Evolutionary conservation across 2,797 vertebrate species (phyloP), one percentile per base, ranked within the genome.

Genomic region (Telmatherina bonti): DNA sequence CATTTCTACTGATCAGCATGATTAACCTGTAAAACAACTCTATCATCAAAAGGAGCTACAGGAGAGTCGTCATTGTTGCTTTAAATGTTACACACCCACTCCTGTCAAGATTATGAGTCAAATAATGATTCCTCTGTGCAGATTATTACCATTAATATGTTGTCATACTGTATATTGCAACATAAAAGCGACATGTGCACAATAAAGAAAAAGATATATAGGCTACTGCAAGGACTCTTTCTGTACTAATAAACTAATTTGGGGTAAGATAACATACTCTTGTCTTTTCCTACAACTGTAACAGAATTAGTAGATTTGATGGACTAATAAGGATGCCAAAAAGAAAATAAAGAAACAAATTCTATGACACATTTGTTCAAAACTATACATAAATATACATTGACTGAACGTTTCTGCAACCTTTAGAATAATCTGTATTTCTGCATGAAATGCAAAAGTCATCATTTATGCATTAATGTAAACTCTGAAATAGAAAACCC

Each of bases 1-100:
- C 73, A 84, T 74, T 61, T 69, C 59, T 77, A 67, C 36, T 67
- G 57, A 79, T 62, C 30, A 53, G 26, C 22, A 73, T n/a, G 49
- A 51, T 78, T 57, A 55, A 67, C 61, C 67, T 66, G 24, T 62
- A 72, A 10, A 72, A 69, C 59, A 72, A 81, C 64, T 61, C 59
- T 8, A 13, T 54, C 45, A 49, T 78, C 5, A 86, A 41, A n/a
- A n/a, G n/a, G 58, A 58, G 57, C 33, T 51, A 35, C n/a, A 54
- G 12, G 13, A 41, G 20, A 49, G 45, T 59, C 33, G n/a, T n/a
- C n/a, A n/a, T 58, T 66, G 20, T 65, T 80, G 36, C 26, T 75
- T 45, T 45, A n/a, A 45, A 45, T 45, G 18, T 45, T n/a, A 45
- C 43, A 45, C 43, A 45, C 20, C 2, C 8, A 10, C 38, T 41